Conservation (phyloP, 2,113 vertebrate genomes). For the human (Homo sapiens) region GRCh38 chr6:165327501-165328000, state of each 20-base stretch:
- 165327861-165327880: slow-evolving; percentile 68
- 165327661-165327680: slow-evolving; percentile 89
- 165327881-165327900: slow-evolving; percentile 76
- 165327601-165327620: slow-evolving; percentile 89
- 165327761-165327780: slow-evolving; percentile 75
- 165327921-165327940: slow-evolving; percentile 25
- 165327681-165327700: slow-evolving; percentile 85
- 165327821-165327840: slow-evolving; percentile 55
- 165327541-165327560: slow-evolving; percentile 85
- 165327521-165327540: slow-evolving; percentile 82
- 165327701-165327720: slow-evolving; percentile 80
- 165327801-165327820: slow-evolving; percentile 65
- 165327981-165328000: slow-evolving; percentile 64
- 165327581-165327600: slow-evolving; percentile 90
- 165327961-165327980: slow-evolving; percentile 24
- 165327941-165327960: slow-evolving; percentile 42
- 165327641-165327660: slow-evolving; percentile 90
- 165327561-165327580: slow-evolving; percentile 82
- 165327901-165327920: slow-evolving; percentile 73
- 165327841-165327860: background rate
- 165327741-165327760: slow-evolving; percentile 75
- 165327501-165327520: slow-evolving; percentile 85
- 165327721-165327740: slow-evolving; percentile 76
- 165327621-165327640: slow-evolving; percentile 92
- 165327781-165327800: slow-evolving; percentile 76